Base-by-base conservation (phyloP, 2,113 vertebrate genomes). In the Ivindomyrus marchei region DNA sequence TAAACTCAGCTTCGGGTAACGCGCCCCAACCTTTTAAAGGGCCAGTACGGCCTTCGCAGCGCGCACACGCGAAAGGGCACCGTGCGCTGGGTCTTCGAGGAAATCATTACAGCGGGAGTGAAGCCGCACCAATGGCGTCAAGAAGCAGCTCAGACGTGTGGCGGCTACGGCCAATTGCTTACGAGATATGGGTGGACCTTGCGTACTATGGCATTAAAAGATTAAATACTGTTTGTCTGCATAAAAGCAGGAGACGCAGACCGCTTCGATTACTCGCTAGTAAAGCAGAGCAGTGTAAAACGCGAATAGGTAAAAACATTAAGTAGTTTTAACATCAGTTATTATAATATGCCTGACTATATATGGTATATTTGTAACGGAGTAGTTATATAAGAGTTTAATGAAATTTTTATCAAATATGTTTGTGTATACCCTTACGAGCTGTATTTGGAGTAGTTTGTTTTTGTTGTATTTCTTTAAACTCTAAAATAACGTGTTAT, bases 121-220 rank as follows among this genome's bases (percentile, higher is more conserved):
- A 36, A 88, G 89, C 70, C n/a, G 87, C 88, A 90, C 92, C 93
- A 93, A 93, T 92, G 89, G 84, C 58, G 52, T 87, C 85, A 13
- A 21, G 24, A 85, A 56, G 24, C 27, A 19, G 87, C 85, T 13
- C 31, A 50, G 42, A 70, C 3, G 27, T 85, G 7, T 19, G 80
- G 58, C 47, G 36, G 39, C 86, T 84, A 80, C 74, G 70, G 90
- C 93, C 92, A 93, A 92, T 93, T 21, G 66, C 3, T 46, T 88
- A 74, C 27, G 15, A 85, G 89, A 1, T n/a, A 39, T 62, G 90
- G 90, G 92, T 56, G 91, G 87, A 86, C 36, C 89, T 80, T 80
- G 84, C 87, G 87, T 27, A 31, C 45, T 53, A 39, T 52, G 86
- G 27, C 46, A 88, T 58, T 56, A 88, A 53, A 53, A 58, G 46